Percentiles rank a stretch among this genome's conserved stretches.
phyloP scores from a whole-genome alignment of 2,113 vertebrate species.

The Bos taurus region DNA sequence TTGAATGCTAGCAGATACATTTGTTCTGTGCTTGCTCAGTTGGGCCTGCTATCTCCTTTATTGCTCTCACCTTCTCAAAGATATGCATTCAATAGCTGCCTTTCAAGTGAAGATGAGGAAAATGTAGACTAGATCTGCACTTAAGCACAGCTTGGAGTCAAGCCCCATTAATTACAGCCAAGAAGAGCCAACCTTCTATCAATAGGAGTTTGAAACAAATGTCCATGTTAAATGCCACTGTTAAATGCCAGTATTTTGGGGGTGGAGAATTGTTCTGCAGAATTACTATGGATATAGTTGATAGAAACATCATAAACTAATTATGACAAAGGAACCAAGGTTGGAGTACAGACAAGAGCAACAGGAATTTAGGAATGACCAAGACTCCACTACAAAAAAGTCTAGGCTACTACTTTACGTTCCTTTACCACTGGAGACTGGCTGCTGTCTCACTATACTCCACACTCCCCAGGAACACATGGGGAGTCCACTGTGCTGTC shows the following conservation, averaged over 20 bases:
- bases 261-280: not conserved
- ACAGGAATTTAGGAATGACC: not conserved
- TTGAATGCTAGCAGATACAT: not conserved
- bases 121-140: not conserved
- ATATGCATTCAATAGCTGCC: not conserved
- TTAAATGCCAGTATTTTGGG: not conserved
- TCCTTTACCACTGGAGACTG: not conserved
- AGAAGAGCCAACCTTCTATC: not conserved
- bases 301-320: not conserved
- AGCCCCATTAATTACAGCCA: not conserved
- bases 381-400: not conserved
- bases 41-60: not conserved
- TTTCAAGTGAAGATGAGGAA: not conserved
- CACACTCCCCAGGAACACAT: not conserved
- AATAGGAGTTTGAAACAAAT: not conserved
- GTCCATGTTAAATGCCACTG: not conserved
- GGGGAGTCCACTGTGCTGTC: not conserved
- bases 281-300: not conserved
- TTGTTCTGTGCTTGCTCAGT: not conserved
- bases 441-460: not conserved
- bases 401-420: not conserved
- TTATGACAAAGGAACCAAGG: not conserved
- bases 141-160: not conserved
- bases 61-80: not conserved
- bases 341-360: not conserved